These are phyloP conservation scores for Alligator mississippiensis DNA, from an alignment of 2,113 vertebrate species.

Conservation along the genomic window DNA sequence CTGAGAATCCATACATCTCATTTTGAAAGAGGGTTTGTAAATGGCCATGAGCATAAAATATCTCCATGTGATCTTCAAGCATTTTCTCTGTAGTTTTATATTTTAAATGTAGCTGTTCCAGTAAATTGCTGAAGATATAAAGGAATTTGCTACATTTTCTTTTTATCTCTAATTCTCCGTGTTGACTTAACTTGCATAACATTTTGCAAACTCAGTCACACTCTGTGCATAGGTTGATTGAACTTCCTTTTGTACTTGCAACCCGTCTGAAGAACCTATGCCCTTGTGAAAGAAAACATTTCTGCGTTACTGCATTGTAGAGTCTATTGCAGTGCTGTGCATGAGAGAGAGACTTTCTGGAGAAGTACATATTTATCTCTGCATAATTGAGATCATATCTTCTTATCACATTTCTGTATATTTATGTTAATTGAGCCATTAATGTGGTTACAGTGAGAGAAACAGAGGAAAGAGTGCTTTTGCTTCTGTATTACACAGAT, in stretches of 20 bases:
- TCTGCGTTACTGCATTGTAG: neutral
- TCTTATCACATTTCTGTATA: neutral
- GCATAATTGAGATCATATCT: neutral
- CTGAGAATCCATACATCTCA: slow-evolving; percentile 55
- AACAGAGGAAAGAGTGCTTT: neutral
- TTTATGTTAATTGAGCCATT: neutral
- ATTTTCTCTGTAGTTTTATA: neutral
- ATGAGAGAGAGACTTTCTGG: too few relatives aligned
- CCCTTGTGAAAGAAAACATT: neutral
- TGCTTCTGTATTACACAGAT: too few relatives aligned
- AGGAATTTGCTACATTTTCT: neutral
- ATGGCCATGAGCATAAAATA: slow-evolving; percentile 21
- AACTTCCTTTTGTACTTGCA: neutral
- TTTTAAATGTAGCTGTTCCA: neutral
- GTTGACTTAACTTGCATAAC: neutral
- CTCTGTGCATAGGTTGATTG: neutral
- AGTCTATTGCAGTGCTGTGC: neutral
- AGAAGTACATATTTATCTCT: too few relatives aligned
- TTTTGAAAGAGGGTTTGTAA: slow-evolving; percentile 53
- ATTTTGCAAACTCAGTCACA: neutral
- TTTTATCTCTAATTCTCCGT: neutral
- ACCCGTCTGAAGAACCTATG: neutral
- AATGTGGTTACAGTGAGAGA: neutral
- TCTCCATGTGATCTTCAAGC: slow-evolving; percentile 8
- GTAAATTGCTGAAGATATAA: neutral